A percentile compares a stretch with the other conserved stretches of the same genome.
Conservation (phyloP, 2,888 invertebrate species). For the Melanargia galathea region DNA sequence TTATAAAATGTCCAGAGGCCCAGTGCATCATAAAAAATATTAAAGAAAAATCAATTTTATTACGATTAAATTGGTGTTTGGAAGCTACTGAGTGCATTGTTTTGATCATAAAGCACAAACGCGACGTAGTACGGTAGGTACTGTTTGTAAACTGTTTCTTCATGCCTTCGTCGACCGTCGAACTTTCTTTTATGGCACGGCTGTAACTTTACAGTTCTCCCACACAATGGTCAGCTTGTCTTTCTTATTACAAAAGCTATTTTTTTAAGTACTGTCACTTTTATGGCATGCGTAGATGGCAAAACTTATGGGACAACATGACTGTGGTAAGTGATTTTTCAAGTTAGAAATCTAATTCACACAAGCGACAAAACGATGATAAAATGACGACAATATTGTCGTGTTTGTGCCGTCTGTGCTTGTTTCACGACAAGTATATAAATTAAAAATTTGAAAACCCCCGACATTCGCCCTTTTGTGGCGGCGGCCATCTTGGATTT, state of each 20-base stretch:
- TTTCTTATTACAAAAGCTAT: conserved; percentile 20
- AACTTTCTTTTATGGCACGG: conserved; percentile 22
- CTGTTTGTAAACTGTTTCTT: conserved; percentile 31
- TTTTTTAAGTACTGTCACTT: conserved; percentile 27
- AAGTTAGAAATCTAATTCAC: neutral
- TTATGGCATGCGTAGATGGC: neutral
- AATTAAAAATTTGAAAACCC: no score
- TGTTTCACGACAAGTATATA: no score
- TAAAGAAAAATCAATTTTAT: no score
- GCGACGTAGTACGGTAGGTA: conserved; percentile 33
- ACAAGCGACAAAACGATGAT: neutral
- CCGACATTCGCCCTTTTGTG: no score
- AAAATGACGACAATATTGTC: neutral
- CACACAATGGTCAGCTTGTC: conserved; percentile 29
- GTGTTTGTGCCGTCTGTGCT: neutral
- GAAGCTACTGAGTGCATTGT: neutral
- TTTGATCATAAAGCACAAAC: conserved; percentile 11
- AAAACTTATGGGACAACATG: conserved; percentile 10
- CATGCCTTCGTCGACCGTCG: conserved; percentile 17
- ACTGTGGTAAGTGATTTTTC: neutral
- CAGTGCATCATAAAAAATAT: no score
- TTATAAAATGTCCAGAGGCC: no score
- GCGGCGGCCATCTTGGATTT: no score
- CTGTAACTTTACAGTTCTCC: conserved; percentile 11
- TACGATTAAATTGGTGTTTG: no score